phyloP scores from a whole-genome alignment of 2,888 invertebrate genomes.

The Malacosoma neustria region DNA sequence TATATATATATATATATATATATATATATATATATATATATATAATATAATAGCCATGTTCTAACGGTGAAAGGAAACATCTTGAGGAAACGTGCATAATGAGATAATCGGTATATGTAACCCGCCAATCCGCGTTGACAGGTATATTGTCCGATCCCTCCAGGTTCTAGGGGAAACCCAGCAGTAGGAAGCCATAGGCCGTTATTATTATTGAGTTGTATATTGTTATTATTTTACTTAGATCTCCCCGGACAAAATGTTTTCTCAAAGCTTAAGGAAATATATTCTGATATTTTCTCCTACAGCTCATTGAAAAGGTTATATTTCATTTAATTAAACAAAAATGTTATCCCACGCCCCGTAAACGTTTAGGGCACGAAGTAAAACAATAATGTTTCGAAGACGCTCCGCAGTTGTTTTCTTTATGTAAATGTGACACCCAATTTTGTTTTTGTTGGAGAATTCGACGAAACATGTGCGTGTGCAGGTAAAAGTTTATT shows the following conservation, averaged over 20 bases:
- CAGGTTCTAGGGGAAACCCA: no score
- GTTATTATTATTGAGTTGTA: no score
- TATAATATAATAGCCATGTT: no score
- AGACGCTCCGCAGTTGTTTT: not conserved
- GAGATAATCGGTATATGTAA: no score
- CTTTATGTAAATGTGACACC: not conserved
- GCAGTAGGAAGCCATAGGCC: no score
- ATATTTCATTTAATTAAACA: not conserved
- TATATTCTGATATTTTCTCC: not conserved
- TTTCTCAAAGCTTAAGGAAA: not conserved
- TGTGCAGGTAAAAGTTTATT: not conserved
- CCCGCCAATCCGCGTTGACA: no score
- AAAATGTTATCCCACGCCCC: not conserved
- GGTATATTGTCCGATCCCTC: no score
- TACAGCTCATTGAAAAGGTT: not conserved
- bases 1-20: no score
- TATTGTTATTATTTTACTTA: no score
- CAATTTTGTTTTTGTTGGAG: not conserved
- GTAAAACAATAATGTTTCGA: not conserved
- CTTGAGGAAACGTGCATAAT: no score
- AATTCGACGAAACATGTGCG: not conserved
- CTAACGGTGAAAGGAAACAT: no score
- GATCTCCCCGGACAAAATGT: not conserved
- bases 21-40: no score
- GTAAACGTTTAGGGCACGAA: not conserved